Evolutionary conservation across 1,140 invertebrate genomes (phyloP), one percentile per base, ranked within the genome.

Genomic region (Drosophila equinoxialis): DNA sequence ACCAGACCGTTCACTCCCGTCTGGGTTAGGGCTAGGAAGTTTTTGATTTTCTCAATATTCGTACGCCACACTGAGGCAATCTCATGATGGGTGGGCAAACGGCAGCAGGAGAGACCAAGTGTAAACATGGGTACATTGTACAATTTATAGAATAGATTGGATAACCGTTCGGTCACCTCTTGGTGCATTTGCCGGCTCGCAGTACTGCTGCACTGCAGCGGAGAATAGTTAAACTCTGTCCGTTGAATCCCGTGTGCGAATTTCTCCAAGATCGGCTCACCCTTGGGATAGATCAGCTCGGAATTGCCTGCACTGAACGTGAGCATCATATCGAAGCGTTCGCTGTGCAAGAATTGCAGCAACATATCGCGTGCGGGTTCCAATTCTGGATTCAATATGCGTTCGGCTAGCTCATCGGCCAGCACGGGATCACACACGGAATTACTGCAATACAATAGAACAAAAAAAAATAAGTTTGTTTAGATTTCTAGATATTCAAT

Each of bases 21-120:
- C 62, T 93, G 93, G 33, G 93, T 93, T 57, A 93, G 72, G 26
- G 93, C 92, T 3, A 92, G 94, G 71, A 94, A 96, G 91, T 92
- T 94, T 92, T 96, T 95, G 0, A 97, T 91, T 2, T 96, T 95
- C 14, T 93, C 83, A 48, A 98, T 92, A 90, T 96, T 96, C 42
- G 95, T 94, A 65, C 94, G 94, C 97, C 97, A 98, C 5, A 97
- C 94, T 48, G 92, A 93, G 0, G 95, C 95, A 30, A 98, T 93
- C 8, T 94, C 93, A 4, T 92, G 92, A 11, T 95, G 92, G 1
- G 85, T 67, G 0, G 97, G 97, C 93, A 96, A 96, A 74, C 96
- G 96, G 83, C 97, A 98, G 81, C 97, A 98, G 54, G 95, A 94
- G 6, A 95, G 68, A 1, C 94, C 94, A 26, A 94, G 91, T 0